Conservation (phyloP, 2,888 invertebrate species). For the Ormyrus labotus region DNA sequence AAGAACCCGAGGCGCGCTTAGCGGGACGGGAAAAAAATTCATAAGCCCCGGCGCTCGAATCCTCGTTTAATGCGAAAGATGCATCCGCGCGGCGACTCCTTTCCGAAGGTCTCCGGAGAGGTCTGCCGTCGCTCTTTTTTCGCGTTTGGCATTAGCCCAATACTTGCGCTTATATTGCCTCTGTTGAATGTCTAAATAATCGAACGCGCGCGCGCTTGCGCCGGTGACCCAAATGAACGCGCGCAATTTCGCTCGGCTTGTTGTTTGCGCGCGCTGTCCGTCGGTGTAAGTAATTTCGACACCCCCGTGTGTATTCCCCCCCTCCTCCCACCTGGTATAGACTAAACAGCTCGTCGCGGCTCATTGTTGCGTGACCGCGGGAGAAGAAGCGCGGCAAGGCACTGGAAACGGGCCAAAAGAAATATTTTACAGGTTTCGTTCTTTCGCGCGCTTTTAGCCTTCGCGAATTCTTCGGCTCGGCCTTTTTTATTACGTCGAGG, state of each 20-base stretch:
- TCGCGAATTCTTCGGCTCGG: neutral
- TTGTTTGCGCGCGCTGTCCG: neutral
- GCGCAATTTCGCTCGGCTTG: slow-evolving; percentile 9
- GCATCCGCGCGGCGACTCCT: neutral
- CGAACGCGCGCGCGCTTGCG: slow-evolving; percentile 18
- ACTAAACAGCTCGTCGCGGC: slow-evolving; percentile 31
- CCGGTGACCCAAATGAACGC: slow-evolving; percentile 39
- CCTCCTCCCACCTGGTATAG: neutral
- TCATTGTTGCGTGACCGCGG: slow-evolving; percentile 34
- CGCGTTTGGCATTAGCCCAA: slow-evolving; percentile 40
- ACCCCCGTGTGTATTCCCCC: neutral
- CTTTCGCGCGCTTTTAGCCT: too few relatives aligned
- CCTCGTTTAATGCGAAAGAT: slow-evolving; percentile 29
- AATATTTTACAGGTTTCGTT: slow-evolving; percentile 48
- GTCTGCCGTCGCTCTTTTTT: neutral
- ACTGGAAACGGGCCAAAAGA: slow-evolving; percentile 42
- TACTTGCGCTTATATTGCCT: neutral
- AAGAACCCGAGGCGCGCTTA: neutral
- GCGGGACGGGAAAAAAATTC: slow-evolving; percentile 33
- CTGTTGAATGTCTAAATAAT: slow-evolving; percentile 49
- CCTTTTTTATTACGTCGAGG: neutral
- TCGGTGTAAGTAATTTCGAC: slow-evolving; percentile 41
- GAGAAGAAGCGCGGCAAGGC: slow-evolving; percentile 1
- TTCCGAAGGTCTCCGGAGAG: neutral
- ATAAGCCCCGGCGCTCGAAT: slow-evolving; percentile 1